phyloP scores from a whole-genome alignment of 2,888 invertebrate species.

The Phytoseiulus persimilis region DNA sequence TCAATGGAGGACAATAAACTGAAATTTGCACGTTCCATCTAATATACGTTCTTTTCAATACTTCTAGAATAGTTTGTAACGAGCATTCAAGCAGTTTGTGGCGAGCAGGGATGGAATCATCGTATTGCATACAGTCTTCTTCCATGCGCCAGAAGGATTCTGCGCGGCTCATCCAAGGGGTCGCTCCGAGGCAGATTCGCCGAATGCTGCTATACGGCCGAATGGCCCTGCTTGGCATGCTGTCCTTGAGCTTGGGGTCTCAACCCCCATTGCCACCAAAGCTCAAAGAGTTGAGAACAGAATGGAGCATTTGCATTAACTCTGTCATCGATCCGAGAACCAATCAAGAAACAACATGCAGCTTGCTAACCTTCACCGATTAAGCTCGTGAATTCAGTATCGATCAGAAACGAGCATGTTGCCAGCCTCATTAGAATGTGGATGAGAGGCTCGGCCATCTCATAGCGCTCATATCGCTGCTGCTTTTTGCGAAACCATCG shows the following conservation, averaged over 20 bases:
- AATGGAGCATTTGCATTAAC: not conserved
- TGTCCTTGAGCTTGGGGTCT: too few relatives aligned
- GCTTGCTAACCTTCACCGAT: not conserved
- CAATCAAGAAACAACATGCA: not conserved
- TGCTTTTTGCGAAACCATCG: not conserved
- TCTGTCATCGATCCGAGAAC: not conserved
- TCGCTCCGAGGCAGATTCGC: too few relatives aligned
- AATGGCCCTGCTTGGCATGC: too few relatives aligned
- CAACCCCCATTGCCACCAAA: too few relatives aligned
- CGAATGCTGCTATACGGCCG: too few relatives aligned
- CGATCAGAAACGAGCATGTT: not conserved
- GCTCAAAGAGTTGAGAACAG: not conserved
- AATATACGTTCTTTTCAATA: not conserved
- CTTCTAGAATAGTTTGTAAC: too few relatives aligned
- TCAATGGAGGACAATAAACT: slow-evolving; percentile 36
- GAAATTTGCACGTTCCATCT: slow-evolving; percentile 33
- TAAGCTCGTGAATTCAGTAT: not conserved
- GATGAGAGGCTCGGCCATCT: not conserved
- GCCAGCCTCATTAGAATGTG: not conserved
- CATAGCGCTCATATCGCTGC: not conserved
- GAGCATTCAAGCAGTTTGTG: too few relatives aligned
- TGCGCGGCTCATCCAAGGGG: too few relatives aligned
- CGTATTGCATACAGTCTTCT: too few relatives aligned
- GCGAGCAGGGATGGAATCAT: too few relatives aligned
- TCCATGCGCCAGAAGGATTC: too few relatives aligned